Evolutionary conservation across 2,113 vertebrate genomes (phyloP).

Genomic region (Pipa parva): DNA sequence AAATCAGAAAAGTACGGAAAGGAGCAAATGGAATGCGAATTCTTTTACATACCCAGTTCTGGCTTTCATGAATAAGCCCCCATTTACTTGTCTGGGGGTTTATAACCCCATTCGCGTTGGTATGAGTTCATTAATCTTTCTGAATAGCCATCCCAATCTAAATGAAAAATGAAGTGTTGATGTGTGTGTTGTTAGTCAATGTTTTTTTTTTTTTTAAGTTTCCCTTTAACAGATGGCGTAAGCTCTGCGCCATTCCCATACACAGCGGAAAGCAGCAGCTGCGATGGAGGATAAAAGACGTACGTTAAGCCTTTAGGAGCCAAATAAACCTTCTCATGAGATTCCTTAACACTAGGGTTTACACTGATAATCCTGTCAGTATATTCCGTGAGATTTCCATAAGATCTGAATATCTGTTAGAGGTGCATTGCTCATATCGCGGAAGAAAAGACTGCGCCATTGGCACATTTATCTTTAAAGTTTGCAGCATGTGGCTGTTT

Average conservation of each 20-base stretch:
- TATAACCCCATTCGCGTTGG: too few relatives aligned
- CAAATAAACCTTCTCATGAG: constrained; percentile 33
- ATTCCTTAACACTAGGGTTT: constrained; percentile 23
- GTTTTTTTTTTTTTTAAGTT: constrained; percentile 36
- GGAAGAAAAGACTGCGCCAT: too few relatives aligned
- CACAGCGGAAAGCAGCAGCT: constrained; percentile 45
- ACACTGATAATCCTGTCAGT: constrained; percentile 34
- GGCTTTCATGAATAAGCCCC: too few relatives aligned
- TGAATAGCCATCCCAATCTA: constrained; percentile 17
- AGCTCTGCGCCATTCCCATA: constrained; percentile 38
- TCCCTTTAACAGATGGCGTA: constrained; percentile 51
- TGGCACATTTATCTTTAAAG: too few relatives aligned
- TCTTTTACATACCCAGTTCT: too few relatives aligned
- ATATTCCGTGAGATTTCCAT: background rate
- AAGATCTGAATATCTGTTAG: too few relatives aligned
- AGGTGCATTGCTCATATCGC: too few relatives aligned
- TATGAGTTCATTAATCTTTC: constrained; percentile 3
- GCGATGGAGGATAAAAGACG: constrained; percentile 44
- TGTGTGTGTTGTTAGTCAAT: constrained; percentile 34
- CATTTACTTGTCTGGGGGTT: constrained; percentile 11
- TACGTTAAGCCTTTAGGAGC: constrained; percentile 34
- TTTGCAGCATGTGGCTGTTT: too few relatives aligned
- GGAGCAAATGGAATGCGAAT: too few relatives aligned
- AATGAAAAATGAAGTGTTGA: constrained; percentile 3
- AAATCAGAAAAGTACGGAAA: too few relatives aligned